A percentile compares a stretch with the other conserved stretches of the same genome.
Conservation (phyloP, 1,140 invertebrate genomes). For the Drosophila leontia region DNA sequence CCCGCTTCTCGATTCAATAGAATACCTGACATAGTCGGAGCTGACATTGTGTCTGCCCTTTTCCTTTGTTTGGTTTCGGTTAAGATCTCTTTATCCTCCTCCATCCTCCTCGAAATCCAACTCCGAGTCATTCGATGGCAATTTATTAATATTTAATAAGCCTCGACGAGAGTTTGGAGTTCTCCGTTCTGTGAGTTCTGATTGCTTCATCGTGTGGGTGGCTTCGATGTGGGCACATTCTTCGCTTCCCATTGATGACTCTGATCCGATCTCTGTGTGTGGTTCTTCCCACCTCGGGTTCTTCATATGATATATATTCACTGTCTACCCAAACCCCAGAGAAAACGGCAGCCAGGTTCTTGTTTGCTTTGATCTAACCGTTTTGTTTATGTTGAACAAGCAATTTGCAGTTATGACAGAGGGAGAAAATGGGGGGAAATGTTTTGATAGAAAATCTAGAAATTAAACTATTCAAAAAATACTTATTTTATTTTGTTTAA, state of each 20-base stretch:
- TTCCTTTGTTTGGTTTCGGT: conserved; percentile 32
- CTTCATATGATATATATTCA: conserved; percentile 7
- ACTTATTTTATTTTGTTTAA: neutral
- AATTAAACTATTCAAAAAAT: no score
- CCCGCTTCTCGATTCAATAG: conserved; percentile 32
- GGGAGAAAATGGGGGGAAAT: neutral
- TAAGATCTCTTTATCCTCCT: conserved; percentile 37
- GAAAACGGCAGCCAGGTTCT: conserved; percentile 22
- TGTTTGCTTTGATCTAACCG: conserved; percentile 51
- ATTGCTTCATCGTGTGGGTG: conserved; percentile 68
- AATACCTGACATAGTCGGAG: conserved; percentile 37
- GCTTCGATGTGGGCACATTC: conserved; percentile 59
- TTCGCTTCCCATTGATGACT: conserved; percentile 37
- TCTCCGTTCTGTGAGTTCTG: conserved; percentile 31
- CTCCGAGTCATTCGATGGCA: conserved; percentile 39
- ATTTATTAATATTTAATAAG: conserved; percentile 71
- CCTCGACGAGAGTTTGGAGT: conserved; percentile 2
- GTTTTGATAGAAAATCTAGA: neutral
- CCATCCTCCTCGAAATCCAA: conserved; percentile 29
- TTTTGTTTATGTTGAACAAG: conserved; percentile 59
- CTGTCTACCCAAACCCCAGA: neutral
- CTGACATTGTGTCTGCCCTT: conserved; percentile 62
- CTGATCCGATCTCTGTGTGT: conserved; percentile 44
- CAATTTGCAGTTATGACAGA: conserved; percentile 46
- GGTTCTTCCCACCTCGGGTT: conserved; percentile 19